phyloP scores from a whole-genome alignment of 2,888 invertebrate genomes.

The Gibbula magus region DNA sequence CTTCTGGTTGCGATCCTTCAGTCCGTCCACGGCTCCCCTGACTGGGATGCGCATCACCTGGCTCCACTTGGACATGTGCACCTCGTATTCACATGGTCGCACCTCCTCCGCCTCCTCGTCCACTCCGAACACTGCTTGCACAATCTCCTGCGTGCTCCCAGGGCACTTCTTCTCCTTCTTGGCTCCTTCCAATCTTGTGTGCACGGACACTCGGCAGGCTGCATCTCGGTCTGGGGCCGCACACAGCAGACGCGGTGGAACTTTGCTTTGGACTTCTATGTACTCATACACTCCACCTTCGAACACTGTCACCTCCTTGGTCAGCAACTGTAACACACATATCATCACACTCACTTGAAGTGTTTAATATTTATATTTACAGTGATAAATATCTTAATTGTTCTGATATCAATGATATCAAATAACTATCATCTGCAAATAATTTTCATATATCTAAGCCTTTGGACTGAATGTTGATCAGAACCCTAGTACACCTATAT shows the following conservation, averaged over 20 bases:
- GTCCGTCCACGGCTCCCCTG: slow-evolving; percentile 49
- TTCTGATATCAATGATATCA: neutral
- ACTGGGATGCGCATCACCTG: slow-evolving; percentile 42
- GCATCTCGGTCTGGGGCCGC: slow-evolving; percentile 42
- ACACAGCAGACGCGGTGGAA: slow-evolving; percentile 55
- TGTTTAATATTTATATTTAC: neutral
- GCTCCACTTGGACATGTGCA: slow-evolving; percentile 49
- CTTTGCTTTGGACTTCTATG: slow-evolving; percentile 38
- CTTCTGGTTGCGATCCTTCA: slow-evolving; percentile 48
- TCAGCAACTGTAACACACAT: slow-evolving; percentile 40
- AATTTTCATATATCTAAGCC: neutral
- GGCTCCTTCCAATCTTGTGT: slow-evolving; percentile 23
- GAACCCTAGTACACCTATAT: no score
- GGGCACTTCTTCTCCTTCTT: slow-evolving; percentile 49
- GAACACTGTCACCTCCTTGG: slow-evolving; percentile 38
- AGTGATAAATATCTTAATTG: neutral
- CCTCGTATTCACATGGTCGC: slow-evolving; percentile 43
- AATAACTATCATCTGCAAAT: neutral
- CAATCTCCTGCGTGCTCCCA: slow-evolving; percentile 33
- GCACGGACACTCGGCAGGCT: slow-evolving; percentile 42
- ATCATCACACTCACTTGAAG: no score
- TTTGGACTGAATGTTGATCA: neutral
- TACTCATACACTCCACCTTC: slow-evolving; percentile 42
- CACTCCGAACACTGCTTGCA: slow-evolving; percentile 50
- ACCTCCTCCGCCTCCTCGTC: slow-evolving; percentile 24